Conservation (phyloP, 2,888 invertebrate species). For the Willowsia nigromaculata region DNA sequence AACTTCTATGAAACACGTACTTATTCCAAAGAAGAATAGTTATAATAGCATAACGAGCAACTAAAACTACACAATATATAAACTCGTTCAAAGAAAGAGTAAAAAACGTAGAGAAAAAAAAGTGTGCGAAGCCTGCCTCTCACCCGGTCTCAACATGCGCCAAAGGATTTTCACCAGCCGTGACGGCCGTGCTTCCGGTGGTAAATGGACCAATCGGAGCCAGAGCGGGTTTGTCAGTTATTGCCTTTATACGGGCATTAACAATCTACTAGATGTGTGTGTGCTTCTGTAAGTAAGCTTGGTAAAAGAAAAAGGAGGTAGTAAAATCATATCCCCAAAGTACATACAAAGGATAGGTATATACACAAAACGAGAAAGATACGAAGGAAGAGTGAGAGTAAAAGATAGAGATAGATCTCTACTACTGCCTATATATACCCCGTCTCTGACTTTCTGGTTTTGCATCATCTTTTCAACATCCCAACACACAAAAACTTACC, state of each 20-base stretch:
- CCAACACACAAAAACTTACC: conserved; percentile 56
- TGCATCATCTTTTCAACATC: background rate
- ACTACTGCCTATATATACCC: too few species aligned
- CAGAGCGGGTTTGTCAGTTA: conserved; percentile 76
- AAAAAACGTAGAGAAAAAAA: conserved; percentile 15
- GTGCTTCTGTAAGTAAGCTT: too few species aligned
- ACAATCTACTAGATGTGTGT: background rate
- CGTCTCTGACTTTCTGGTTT: background rate
- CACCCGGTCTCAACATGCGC: conserved; percentile 76
- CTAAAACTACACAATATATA: conserved; percentile 60
- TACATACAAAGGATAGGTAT: background rate
- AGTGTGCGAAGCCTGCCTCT: conserved; percentile 69
- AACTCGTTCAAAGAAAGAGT: conserved; percentile 44
- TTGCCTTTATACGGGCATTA: conserved; percentile 66
- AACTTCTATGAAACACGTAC: too few species aligned
- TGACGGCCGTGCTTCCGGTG: conserved; percentile 78
- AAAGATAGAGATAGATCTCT: background rate
- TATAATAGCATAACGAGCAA: conserved; percentile 42
- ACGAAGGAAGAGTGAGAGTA: conserved; percentile 28
- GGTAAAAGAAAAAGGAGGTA: background rate
- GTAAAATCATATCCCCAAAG: conserved; percentile 27
- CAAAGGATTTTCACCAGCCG: conserved; percentile 76
- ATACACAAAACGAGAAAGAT: background rate
- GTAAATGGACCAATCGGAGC: conserved; percentile 75
- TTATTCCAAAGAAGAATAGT: background rate